phyloP scores from a whole-genome alignment of 2,888 invertebrate genomes.

The Chorisops tibialis region DNA sequence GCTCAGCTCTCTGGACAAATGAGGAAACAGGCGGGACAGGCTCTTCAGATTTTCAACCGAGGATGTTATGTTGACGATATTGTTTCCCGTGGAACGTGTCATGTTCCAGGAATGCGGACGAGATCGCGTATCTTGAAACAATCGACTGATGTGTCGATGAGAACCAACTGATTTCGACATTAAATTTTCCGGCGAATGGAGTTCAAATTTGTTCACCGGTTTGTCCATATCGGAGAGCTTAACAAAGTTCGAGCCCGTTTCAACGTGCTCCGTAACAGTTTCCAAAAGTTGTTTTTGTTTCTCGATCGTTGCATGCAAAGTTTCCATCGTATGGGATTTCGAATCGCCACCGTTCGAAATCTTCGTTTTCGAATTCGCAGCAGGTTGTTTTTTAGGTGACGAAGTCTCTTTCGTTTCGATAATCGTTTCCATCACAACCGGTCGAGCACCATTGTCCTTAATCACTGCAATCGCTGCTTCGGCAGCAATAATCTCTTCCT shows the following conservation, averaged over 20 bases:
- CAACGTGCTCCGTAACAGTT: slow-evolving; percentile 47
- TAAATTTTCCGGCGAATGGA: slow-evolving; percentile 48
- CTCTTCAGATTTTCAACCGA: slow-evolving; percentile 60
- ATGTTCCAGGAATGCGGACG: slow-evolving; percentile 56
- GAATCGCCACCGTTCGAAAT: slow-evolving; percentile 22
- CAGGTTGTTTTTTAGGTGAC: slow-evolving; percentile 46
- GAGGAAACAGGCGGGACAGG: slow-evolving; percentile 62
- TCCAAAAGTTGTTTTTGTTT: slow-evolving; percentile 51
- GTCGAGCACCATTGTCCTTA: slow-evolving; percentile 43
- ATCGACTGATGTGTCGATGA: slow-evolving; percentile 46
- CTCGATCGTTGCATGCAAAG: slow-evolving; percentile 46
- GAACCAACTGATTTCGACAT: slow-evolving; percentile 50
- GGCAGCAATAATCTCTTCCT: slow-evolving; percentile 44
- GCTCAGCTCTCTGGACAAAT: slow-evolving; percentile 54
- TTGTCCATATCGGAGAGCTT: slow-evolving; percentile 78
- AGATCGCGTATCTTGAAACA: slow-evolving; percentile 54
- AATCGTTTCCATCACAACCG: slow-evolving; percentile 50
- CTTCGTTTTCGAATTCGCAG: slow-evolving; percentile 24
- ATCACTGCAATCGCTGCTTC: slow-evolving; percentile 24
- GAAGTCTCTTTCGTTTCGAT: slow-evolving; percentile 51
- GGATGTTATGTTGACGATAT: slow-evolving; percentile 53
- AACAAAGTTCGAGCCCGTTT: slow-evolving; percentile 59
- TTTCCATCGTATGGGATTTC: slow-evolving; percentile 46
- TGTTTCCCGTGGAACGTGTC: slow-evolving; percentile 60
- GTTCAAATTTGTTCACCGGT: slow-evolving; percentile 56